Evolutionary conservation across 2,113 vertebrate genomes (phyloP), one percentile per base, ranked within the genome.

Genomic region (Rutilus rutilus): DNA sequence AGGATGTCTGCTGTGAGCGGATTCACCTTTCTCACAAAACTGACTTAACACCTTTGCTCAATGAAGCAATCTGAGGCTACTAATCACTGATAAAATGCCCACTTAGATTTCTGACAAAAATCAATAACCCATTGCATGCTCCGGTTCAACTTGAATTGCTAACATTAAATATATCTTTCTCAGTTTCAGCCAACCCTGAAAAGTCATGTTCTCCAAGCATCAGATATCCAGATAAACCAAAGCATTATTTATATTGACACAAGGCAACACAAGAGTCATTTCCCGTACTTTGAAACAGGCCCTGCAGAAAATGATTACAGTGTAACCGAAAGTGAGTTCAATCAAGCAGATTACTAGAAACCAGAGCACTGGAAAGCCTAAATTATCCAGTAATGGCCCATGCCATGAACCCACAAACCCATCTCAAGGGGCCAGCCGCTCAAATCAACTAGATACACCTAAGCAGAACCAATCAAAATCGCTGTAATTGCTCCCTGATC

Each of bases 251-350:
- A 84, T 60, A 69, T 76, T 84, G 85, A 86, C 74, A 62, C 33
- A 85, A 76, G 82, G 33, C 33, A 84, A 54, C 47, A 65, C 62
- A 76, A 81, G 15, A 84, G 71, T 65, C 23, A 86, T 85, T 85
- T 85, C 77, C 77, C 36, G 10, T 59, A 17, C 27, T 67, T 71
- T 52, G 42, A 78, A 79, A 86, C 62, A 7, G 45, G 79, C 42
- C 85, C 77, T 57, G 62, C 9, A 47, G 69, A 80, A 30, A n/a
- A 76, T 78, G 82, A 89, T 76, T 71, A 83, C 14, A 12, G 6
- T 69, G 85, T 84, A 88, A 86, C 76, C 69, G 57, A 84, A 36
- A 67, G 50, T 25, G 42, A 19, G 80, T 82, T 81, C 74, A 86
- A 27, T 52, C 69, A 85, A 84, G 64, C 60, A 82, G 42, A 75